Conservation (phyloP, 2,888 invertebrate species). For the Sinelater perroti region DNA sequence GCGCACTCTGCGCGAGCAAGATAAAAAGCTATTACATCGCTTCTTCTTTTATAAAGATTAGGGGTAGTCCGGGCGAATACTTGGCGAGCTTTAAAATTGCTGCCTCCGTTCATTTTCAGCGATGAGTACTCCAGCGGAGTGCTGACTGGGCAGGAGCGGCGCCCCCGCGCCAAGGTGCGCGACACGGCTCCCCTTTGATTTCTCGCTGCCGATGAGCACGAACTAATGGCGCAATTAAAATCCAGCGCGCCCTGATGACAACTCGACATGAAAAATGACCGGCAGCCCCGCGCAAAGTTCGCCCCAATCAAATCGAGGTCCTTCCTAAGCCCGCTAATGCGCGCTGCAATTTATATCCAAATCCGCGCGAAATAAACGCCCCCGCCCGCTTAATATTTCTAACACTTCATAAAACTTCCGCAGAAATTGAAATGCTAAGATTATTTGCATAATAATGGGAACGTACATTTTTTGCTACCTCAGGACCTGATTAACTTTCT, state of each 20-base stretch:
- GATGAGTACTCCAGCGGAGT: conserved; percentile 28
- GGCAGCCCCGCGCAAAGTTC: conserved; percentile 30
- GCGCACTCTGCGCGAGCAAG: conserved; percentile 35
- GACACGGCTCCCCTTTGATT: conserved; percentile 21
- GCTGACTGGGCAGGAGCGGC: conserved; percentile 21
- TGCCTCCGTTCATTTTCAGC: conserved; percentile 34
- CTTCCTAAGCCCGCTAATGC: conserved; percentile 37
- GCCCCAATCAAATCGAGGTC: conserved; percentile 36
- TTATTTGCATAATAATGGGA: conserved; percentile 35
- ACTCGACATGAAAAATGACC: conserved; percentile 40
- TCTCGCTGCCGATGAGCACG: conserved; percentile 32
- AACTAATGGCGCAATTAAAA: conserved; percentile 40
- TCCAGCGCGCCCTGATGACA: conserved; percentile 28
- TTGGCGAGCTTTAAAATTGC: too few relatives aligned
- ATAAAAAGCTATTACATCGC: conserved; percentile 36
- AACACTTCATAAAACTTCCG: conserved; percentile 27
- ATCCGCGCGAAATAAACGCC: conserved; percentile 37
- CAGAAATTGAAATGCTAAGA: conserved; percentile 31
- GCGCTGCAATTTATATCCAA: conserved; percentile 38
- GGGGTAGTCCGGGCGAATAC: too few relatives aligned
- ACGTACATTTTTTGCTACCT: conserved; percentile 27
- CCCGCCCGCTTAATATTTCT: conserved; percentile 35
- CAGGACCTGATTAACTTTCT: conserved; percentile 24
- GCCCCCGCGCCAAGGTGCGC: conserved; percentile 15
- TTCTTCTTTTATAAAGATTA: conserved; percentile 34